Evolutionary conservation across 1,140 invertebrate genomes (phyloP), one percentile per base, ranked within the genome.

Genomic region (Rhyacophila brunnea): DNA sequence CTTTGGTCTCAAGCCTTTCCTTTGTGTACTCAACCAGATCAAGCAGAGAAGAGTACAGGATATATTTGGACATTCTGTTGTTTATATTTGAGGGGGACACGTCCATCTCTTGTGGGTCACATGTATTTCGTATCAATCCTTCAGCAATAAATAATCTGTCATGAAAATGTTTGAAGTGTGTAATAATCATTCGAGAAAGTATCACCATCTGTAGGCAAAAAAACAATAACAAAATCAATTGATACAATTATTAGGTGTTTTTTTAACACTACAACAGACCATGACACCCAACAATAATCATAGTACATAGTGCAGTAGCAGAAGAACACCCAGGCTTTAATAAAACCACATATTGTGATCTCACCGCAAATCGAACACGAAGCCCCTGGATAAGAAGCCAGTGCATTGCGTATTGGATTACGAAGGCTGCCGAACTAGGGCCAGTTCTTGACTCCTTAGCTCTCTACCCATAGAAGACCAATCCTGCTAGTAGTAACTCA

Each of bases 81-180:
- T 32, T 17, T n/a, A 57, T 40, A 34, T 45, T 28, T 5, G 18
- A 2, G 10, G 54, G 46, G 6, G 47, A 44, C 4, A 35, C 23
- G 15, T 57, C 45, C 11, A 57, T 28, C 4, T 48, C 45, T 7
- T 10, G 18, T n/a, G 54, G 54, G 14, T 57, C 45, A 14, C 46
- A 57, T 15, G 47, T 57, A 1, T 40, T 42, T 13, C 45, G 11
- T 9, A 57, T 48, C 7, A 19, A 49, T n/a, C 15, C 15, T 40
- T 57, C 45, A 11, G 54, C 45, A 14, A 57, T 11, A 13, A 48
- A 32, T 2, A 57, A n/a, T 20, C 34, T 38, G 13, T 57, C 35
- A 13, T 57, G 54, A 13, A 32, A 57, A 19, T 57, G 45, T 20
- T 14, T 20, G 40, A 57, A 57, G n/a, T 57, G 43, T 15, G 18